Evolutionary conservation across 2,888 invertebrate genomes (phyloP).

Genomic region (Dolichopus griseipennis): DNA sequence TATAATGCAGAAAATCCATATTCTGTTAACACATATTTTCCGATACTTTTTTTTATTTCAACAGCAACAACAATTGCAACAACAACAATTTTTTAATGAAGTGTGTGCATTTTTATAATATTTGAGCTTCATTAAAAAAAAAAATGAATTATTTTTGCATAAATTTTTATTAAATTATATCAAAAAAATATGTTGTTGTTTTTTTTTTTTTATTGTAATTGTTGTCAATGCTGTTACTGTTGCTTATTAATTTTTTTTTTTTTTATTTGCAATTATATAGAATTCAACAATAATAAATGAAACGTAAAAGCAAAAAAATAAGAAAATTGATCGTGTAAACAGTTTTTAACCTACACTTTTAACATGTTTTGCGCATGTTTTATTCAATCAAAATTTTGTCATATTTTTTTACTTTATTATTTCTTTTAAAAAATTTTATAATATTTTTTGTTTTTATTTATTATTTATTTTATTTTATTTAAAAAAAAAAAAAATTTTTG

Average conservation of each 20-base stretch:
- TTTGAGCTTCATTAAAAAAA: neutral
- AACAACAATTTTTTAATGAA: neutral
- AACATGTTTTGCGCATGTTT: constrained; percentile 6
- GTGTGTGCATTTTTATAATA: neutral
- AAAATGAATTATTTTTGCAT: neutral
- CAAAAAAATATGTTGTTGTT: neutral
- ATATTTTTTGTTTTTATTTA: neutral
- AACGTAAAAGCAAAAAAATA: neutral
- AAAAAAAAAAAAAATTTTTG: no score
- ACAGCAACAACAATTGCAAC: no score
- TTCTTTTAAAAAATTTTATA: neutral
- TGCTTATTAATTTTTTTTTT: neutral
- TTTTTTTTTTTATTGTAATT: no score
- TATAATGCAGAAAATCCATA: no score
- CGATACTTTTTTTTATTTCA: no score
- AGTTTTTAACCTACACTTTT: constrained; percentile 6
- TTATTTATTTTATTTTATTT: neutral
- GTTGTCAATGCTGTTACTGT: neutral
- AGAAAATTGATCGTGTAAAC: constrained; percentile 4
- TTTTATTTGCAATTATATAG: neutral
- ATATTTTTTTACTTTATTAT: neutral
- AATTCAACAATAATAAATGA: neutral
- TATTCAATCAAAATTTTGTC: constrained; percentile 6
- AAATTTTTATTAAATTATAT: neutral
- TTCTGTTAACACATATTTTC: no score